Evolutionary conservation across 2,888 invertebrate species (phyloP).

Genomic region (Polyommatus icarus): DNA sequence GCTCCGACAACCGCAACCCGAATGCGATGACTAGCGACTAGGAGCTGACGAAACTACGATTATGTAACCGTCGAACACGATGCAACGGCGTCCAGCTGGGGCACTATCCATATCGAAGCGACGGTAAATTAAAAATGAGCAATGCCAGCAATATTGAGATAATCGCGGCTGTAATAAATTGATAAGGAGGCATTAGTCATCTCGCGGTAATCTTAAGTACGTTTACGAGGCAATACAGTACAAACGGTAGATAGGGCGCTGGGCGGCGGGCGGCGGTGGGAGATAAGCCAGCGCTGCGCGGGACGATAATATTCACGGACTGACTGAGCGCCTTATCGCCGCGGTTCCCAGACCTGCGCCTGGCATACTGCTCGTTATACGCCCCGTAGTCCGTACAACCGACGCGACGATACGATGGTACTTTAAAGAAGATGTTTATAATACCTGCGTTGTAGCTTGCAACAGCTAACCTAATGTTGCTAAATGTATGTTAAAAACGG

Average conservation of each 20-base stretch:
- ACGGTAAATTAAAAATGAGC: neutral
- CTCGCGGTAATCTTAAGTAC: neutral
- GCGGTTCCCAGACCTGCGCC: slow-evolving; percentile 12
- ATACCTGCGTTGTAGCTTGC: too few relatives aligned
- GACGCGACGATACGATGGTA: neutral
- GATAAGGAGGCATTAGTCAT: neutral
- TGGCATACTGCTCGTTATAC: neutral
- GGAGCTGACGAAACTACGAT: neutral
- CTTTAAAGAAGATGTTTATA: neutral
- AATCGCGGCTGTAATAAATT: neutral
- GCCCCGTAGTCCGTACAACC: neutral
- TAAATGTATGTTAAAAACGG: too few relatives aligned
- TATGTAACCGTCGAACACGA: neutral
- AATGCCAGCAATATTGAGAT: slow-evolving; percentile 7
- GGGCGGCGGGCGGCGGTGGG: neutral
- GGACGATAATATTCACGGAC: neutral
- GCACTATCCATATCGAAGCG: neutral
- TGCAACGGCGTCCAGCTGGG: neutral
- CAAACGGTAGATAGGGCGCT: neutral
- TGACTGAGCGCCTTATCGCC: slow-evolving; percentile 14
- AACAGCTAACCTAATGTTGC: too few relatives aligned
- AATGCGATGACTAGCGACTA: neutral
- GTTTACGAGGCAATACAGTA: neutral
- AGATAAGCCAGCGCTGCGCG: neutral
- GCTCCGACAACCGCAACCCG: neutral